phyloP scores from a whole-genome alignment of 1,140 invertebrate genomes.

The Pollicipes pollicipes region DNA sequence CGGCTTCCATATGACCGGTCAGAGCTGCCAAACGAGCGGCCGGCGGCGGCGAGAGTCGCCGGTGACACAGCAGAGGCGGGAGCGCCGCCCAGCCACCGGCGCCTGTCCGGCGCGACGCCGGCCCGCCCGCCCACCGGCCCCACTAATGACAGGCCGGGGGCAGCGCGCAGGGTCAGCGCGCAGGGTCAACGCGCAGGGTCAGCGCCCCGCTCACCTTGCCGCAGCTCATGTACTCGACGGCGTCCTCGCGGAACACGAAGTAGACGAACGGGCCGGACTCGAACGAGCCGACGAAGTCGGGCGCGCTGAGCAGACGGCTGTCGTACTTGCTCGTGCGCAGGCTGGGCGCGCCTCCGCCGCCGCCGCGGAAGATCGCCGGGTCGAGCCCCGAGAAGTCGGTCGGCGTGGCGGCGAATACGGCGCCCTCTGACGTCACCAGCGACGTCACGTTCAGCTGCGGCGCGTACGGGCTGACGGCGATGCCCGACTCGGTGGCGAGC shows the following conservation, averaged over 20 bases:
- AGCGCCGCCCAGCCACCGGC: too few species aligned
- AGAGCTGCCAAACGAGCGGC: too few species aligned
- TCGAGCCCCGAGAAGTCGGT: slow-evolving; percentile 69
- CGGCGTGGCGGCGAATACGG: slow-evolving; percentile 62
- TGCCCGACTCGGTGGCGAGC: slow-evolving; percentile 39
- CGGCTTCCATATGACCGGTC: too few species aligned
- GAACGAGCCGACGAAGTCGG: slow-evolving; percentile 79
- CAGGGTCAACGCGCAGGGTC: too few species aligned
- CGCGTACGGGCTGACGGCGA: slow-evolving; percentile 68
- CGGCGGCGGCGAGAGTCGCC: too few species aligned
- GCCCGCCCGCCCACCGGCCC: too few species aligned
- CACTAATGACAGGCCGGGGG: too few species aligned
- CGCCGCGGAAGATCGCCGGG: slow-evolving; percentile 45
- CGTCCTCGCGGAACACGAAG: slow-evolving; percentile 75
- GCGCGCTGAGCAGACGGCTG: slow-evolving; percentile 79
- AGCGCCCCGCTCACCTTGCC: slow-evolving; percentile 49
- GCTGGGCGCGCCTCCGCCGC: slow-evolving; percentile 23
- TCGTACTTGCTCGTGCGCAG: slow-evolving; percentile 74
- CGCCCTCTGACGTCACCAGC: slow-evolving; percentile 49
- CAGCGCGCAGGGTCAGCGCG: too few species aligned
- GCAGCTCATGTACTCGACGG: slow-evolving; percentile 82
- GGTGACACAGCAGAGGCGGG: too few species aligned
- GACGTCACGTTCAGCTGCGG: slow-evolving; percentile 66
- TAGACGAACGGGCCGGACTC: slow-evolving; percentile 74
- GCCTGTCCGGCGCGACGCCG: too few species aligned